Evolutionary conservation across 2,797 vertebrate species (phyloP).

Genomic region (Erithacus rubecula): DNA sequence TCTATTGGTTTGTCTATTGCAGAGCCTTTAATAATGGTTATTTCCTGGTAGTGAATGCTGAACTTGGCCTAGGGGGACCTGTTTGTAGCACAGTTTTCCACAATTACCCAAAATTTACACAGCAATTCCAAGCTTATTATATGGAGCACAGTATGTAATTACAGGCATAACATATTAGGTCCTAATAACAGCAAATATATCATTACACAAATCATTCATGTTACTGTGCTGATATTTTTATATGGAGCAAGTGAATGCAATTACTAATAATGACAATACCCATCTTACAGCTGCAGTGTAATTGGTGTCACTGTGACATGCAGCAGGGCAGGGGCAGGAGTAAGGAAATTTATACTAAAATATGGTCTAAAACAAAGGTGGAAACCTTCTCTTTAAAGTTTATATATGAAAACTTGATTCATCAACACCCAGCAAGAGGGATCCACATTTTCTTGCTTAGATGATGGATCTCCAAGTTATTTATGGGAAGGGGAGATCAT

Average conservation of each 20-base stretch:
- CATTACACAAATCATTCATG: slow-evolving; percentile 52
- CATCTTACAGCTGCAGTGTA: not conserved
- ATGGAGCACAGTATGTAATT: slow-evolving; percentile 27
- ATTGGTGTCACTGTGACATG: not conserved
- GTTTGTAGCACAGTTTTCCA: slow-evolving; percentile 47
- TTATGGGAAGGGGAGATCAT: not conserved
- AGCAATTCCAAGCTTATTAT: slow-evolving; percentile 43
- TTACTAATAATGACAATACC: slow-evolving; percentile 12
- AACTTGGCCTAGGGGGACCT: slow-evolving; percentile 19
- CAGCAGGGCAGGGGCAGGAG: not conserved
- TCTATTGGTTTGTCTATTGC: not conserved
- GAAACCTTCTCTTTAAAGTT: not conserved
- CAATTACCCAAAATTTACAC: slow-evolving; percentile 56
- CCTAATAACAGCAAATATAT: slow-evolving; percentile 51
- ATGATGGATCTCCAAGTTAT: not conserved
- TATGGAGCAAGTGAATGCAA: not conserved
- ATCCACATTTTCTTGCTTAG: not conserved
- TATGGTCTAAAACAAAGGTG: not conserved
- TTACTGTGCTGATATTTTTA: slow-evolving; percentile 46
- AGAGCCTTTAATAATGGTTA: slow-evolving; percentile 18
- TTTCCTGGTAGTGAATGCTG: slow-evolving; percentile 34
- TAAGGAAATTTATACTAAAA: not conserved
- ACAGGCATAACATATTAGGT: slow-evolving; percentile 48
- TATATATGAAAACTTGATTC: not conserved
- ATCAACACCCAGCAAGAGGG: not conserved